Conservation (phyloP, 2,888 invertebrate genomes). For the Eristalis tenax region DNA sequence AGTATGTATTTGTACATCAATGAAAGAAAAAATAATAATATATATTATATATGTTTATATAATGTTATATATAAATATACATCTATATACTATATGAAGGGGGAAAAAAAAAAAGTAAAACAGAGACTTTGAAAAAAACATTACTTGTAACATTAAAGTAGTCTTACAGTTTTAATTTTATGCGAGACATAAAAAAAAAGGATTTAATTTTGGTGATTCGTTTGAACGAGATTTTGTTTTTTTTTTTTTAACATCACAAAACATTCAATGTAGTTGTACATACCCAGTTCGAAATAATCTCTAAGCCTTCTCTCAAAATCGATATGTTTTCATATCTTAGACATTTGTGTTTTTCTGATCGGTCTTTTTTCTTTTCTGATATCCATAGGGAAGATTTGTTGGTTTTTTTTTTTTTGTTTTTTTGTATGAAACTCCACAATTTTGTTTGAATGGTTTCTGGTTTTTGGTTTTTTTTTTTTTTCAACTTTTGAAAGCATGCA, state of each 20-base stretch:
- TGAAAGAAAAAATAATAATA: constrained; percentile 44
- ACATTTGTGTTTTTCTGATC: not conserved
- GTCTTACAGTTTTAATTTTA: constrained; percentile 45
- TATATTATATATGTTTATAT: constrained; percentile 60
- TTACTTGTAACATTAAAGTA: constrained; percentile 33
- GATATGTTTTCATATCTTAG: not conserved
- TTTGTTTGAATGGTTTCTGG: not conserved
- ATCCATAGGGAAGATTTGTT: not conserved
- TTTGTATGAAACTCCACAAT: not conserved
- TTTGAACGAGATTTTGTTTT: constrained; percentile 24
- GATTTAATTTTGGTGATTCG: constrained; percentile 63
- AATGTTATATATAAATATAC: constrained; percentile 30
- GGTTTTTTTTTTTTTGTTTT: not conserved
- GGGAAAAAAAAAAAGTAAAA: constrained; percentile 22
- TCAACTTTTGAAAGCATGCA: not conserved
- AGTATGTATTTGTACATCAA: constrained; percentile 66
- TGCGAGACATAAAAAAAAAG: constrained; percentile 21
- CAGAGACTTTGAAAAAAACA: constrained; percentile 14
- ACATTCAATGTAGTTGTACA: constrained; percentile 69
- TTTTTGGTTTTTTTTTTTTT: not conserved
- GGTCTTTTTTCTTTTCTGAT: not conserved
- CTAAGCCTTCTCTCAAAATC: constrained; percentile 31
- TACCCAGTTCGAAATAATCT: constrained; percentile 61
- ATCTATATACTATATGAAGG: not conserved
- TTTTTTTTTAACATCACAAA: constrained; percentile 55